A percentile compares a stretch with the other conserved stretches of the same genome.
phyloP scores from a whole-genome alignment of 2,113 vertebrate species.

The Pyrgilauda ruficollis region DNA sequence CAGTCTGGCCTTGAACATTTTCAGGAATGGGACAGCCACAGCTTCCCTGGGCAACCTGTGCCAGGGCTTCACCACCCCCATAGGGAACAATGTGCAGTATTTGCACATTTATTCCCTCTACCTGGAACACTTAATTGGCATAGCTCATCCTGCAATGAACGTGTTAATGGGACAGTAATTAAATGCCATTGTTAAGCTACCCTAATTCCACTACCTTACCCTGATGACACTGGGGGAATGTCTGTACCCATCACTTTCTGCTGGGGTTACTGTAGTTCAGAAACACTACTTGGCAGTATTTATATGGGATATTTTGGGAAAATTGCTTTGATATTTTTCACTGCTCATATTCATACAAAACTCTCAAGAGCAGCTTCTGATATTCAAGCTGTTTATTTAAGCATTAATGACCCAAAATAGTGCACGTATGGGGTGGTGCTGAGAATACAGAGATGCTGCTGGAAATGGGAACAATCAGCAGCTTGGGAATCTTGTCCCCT shows the following conservation, averaged over 20 bases:
- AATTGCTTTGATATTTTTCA: neutral
- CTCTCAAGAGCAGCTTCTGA: neutral
- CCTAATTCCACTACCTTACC: neutral
- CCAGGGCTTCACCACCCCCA: neutral
- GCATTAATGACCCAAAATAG: neutral
- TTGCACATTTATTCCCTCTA: neutral
- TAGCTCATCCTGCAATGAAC: neutral
- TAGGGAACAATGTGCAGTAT: neutral
- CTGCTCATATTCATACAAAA: neutral
- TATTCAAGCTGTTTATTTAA: neutral
- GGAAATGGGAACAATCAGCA: neutral
- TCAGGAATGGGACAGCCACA: neutral
- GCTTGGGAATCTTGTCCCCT: neutral
- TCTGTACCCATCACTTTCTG: neutral
- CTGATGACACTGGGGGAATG: neutral
- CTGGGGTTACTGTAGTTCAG: neutral
- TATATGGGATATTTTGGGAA: neutral
- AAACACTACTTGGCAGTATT: neutral
- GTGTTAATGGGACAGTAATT: neutral
- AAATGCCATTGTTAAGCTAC: neutral
- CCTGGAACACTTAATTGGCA: neutral
- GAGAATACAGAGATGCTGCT: neutral
- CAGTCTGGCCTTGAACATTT: neutral
- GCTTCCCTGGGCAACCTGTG: neutral
- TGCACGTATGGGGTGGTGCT: rapidly evolving